Base-by-base conservation (phyloP, 2,888 invertebrate species). In the Tanytarsus gracilentus region DNA sequence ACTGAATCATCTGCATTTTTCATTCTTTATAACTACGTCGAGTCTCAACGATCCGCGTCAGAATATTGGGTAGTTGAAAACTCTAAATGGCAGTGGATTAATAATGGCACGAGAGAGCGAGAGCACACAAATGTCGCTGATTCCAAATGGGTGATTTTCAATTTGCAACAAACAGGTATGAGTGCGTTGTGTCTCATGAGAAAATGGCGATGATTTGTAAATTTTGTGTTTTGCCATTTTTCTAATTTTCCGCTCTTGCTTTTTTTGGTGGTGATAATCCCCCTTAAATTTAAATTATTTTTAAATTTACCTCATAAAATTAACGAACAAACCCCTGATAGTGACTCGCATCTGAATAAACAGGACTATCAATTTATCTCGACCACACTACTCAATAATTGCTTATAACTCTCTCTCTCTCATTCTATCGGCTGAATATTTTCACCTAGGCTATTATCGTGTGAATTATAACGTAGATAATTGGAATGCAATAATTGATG, bases 111-210 rank as follows among this genome's bases (percentile, higher is more conserved):
- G n/a, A 67, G 66, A 48, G 67, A 70, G 2, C 61, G 61, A 16
- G 71, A 69, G 0, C 65, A 75, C 0, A 63, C 71, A 9, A 69
- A 73, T 23, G 69, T 75, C 1, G 70, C 69, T 71, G 69, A 9
- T 62, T 72, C 0, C 63, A 70, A 75, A 0, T 85, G 84, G 84
- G 74, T 78, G 61, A 77, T 85, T 49, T 66, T 83, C 16, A 85
- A 85, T 65, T 77, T 79, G 52, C 79, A 83, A 64, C 79, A 82
- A 67, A 80, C 79, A 62, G 81, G 82, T 81, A 66, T 67, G 66
- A 18, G 9, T 14, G 9, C 36, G 40, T 49, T 5, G 59, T 61
- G 61, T 44, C 61, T n/a, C 48, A 59, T 14, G 16, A 9, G 8
- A 49, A 61, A 40, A 6, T 55, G 11, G 11, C 21, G 4, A 23